Conservation (phyloP, 2,113 vertebrate genomes). For the Nannospalax galili region DNA sequence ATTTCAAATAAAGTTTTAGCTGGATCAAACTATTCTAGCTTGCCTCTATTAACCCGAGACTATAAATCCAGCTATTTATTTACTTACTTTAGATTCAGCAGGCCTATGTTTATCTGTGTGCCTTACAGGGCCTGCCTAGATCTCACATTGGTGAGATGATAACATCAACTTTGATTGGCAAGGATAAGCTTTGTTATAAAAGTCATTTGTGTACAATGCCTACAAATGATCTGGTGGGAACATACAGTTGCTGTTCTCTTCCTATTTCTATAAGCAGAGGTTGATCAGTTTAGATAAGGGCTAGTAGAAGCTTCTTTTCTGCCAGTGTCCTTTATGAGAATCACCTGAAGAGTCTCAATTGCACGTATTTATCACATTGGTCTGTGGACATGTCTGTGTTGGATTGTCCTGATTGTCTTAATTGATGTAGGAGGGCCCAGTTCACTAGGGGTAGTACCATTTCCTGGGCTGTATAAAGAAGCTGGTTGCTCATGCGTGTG, state of each 20-base stretch:
- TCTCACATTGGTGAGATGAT: conserved; percentile 12
- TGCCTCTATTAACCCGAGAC: background rate
- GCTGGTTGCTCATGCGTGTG: background rate
- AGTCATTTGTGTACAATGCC: background rate
- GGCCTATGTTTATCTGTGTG: background rate
- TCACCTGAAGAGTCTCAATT: background rate
- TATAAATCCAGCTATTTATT: background rate
- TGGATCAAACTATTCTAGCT: background rate
- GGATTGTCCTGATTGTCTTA: background rate
- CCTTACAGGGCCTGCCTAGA: background rate
- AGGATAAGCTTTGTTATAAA: background rate
- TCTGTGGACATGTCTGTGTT: background rate
- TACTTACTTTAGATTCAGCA: background rate
- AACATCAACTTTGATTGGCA: background rate
- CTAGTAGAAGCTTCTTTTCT: background rate
- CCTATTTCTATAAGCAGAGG: background rate
- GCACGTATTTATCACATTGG: background rate
- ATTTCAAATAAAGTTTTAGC: conserved; percentile 49
- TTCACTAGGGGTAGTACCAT: background rate
- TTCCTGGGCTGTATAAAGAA: background rate
- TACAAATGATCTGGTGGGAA: background rate
- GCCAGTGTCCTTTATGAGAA: background rate
- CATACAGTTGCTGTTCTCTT: background rate
- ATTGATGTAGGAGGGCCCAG: no score
- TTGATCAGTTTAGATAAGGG: background rate